A percentile compares a stretch with the other conserved stretches of the same genome.
phyloP scores from a whole-genome alignment of 2,797 vertebrate species.

The Melopsittacus undulatus region DNA sequence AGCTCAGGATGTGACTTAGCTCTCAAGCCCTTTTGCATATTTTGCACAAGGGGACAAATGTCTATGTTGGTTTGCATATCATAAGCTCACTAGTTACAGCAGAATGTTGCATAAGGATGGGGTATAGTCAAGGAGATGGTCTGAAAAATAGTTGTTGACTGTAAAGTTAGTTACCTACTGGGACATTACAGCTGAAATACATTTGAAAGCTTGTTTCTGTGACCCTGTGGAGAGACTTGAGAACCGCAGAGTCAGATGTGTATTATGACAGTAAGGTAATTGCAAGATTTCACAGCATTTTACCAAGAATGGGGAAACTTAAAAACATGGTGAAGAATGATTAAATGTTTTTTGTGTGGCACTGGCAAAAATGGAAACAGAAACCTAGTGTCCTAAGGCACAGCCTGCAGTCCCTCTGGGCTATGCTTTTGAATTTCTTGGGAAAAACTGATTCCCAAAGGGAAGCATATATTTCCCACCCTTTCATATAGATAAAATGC shows the following conservation, averaged over 20 bases:
- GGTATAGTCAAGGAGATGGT: neutral
- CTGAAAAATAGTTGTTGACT: neutral
- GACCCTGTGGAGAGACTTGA: neutral
- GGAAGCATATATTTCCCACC: neutral
- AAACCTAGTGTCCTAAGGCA: neutral
- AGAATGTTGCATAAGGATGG: neutral
- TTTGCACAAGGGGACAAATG: neutral
- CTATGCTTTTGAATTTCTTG: neutral
- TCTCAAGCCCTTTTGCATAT: neutral
- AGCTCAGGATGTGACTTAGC: neutral
- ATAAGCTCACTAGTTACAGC: neutral
- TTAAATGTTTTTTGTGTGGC: neutral
- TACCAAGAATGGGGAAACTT: neutral
- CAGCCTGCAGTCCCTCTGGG: neutral
- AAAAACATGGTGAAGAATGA: neutral
- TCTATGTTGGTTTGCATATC: neutral
- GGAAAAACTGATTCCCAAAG: conserved; percentile 5
- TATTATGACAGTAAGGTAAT: neutral
- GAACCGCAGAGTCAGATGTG: neutral
- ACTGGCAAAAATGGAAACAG: neutral
- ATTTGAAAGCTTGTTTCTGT: neutral
- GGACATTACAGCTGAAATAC: neutral
- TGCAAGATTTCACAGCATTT: neutral
- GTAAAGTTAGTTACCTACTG: neutral
- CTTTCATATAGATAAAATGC: neutral